Evolutionary conservation across 2,888 invertebrate genomes (phyloP), one percentile per base, ranked within the genome.

Genomic region (Nycteola revayana): DNA sequence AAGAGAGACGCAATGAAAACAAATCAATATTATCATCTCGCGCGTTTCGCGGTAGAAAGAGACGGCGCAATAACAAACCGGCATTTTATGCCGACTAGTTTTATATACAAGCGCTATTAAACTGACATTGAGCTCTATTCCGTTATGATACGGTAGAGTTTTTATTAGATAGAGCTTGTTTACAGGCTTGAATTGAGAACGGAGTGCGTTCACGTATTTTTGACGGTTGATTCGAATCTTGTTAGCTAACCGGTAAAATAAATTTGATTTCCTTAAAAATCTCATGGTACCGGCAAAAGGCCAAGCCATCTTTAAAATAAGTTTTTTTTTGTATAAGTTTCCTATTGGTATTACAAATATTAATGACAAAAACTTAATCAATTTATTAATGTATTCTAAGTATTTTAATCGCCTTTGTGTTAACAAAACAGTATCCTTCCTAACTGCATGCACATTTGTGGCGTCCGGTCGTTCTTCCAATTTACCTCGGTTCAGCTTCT

Each of bases 1-100:
- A 78, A 87, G 64, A 76, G 88, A 84, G 90, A 86, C 72, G 82
- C 83, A 80, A 81, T 84, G 89, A 89, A 89, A 90, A 90, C 90
- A 90, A 90, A 90, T 89, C 86, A 85, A 89, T 87, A 57, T 49
- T 41, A 85, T 76, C 76, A 81, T 82, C 81, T 77, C 72, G 66
- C 48, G 65, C 64, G 74, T 77, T 79, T 76, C 69, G 75, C 75
- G 69, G 61, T 67, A 68, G 86, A 85, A 66, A 71, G 87, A 82
- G 88, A 85, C 66, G 66, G 80, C 77, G 76, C 75, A 82, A 87
- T 71, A 88, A 87, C 87, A 87, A 87, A 88, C 86, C 84, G 82
- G 85, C 84, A 78, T 79, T 78, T 75, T 73, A 63, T 74, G 74
- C 78, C 76, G 76, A 75, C 64, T 69, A 54, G 60, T 69, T 71